phyloP scores from a whole-genome alignment of 2,113 vertebrate species.

The Sprattus sprattus region DNA sequence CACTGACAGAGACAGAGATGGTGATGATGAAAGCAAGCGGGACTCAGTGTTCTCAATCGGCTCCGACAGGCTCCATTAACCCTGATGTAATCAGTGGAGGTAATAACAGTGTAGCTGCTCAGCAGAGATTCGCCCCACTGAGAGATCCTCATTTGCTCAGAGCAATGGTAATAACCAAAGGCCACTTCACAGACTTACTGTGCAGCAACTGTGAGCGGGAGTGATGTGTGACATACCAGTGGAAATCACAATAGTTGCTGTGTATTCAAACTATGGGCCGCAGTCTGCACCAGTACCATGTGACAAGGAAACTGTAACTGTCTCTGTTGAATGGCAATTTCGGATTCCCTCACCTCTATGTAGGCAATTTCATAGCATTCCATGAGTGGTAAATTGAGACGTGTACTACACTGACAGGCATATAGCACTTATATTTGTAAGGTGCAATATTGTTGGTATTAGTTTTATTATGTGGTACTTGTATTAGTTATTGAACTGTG shows the following conservation, averaged over 20 bases:
- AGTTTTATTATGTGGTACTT: too few species aligned
- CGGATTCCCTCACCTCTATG: background rate
- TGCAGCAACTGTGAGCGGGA: background rate
- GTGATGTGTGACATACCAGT: background rate
- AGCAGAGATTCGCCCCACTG: background rate
- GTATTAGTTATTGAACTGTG: too few species aligned
- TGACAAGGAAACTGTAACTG: background rate
- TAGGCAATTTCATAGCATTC: background rate
- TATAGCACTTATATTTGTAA: background rate
- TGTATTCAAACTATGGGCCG: too few species aligned
- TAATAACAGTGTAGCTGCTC: slow-evolving; percentile 18
- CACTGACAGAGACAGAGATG: background rate
- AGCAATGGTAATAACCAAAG: background rate
- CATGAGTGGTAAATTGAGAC: background rate
- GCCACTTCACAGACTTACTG: background rate
- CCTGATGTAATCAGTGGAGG: slow-evolving; percentile 24
- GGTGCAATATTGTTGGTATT: too few species aligned
- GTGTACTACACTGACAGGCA: background rate
- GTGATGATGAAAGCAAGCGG: background rate
- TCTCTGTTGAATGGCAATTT: background rate
- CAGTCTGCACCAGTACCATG: too few species aligned
- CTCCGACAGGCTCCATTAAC: slow-evolving; percentile 26
- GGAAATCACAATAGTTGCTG: background rate
- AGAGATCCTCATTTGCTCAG: background rate
- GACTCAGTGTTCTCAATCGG: slow-evolving; percentile 1